Evolutionary conservation across 2,888 invertebrate genomes (phyloP), one percentile per base, ranked within the genome.

Genomic region (Trichogramma evanescens): DNA sequence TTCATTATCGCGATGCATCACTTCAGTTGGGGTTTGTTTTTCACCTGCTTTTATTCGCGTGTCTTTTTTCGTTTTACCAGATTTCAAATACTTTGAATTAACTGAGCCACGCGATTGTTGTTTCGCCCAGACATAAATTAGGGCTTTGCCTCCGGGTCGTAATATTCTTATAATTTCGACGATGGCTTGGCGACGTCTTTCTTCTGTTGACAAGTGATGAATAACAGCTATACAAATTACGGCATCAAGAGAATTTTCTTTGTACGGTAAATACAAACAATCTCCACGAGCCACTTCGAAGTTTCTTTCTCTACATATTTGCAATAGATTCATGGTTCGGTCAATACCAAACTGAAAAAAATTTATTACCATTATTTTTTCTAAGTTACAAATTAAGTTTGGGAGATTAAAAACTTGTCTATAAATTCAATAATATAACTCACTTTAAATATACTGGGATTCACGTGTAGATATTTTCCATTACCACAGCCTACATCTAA

Each of bases 401-500:
- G 9, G 10, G 44, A 41, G 57, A 10, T 38, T 43, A 54, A 26
- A 26, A 26, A 26, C 26, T 26, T 10, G 50, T 6, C 10, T n/a
- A 45, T 60, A 54, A 61, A 61, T n/a, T 38, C 13, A 42, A 26
- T 26, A 26, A 26, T 26, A 61, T 62, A 59, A 10, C 48, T 58
- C 63, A 67, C 65, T 57, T 64, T 67, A 51, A 51, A 66, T 41
- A 66, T 52, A 50, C 50, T 46, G 54, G 56, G 6, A 40, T 69
- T 45, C 46, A 63, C 67, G 1, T 57, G 50, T 58, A 99, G 83
- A 78, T 99, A 98, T 82, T 99, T 99, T 48, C 98, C 99, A 81
- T 99, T 99, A 7, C 99, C 99, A 78, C 97, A 96, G 5, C 99
- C 99, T 45, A 97, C 85, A 79, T 99, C 99, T 4, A 95, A 74